Conservation (phyloP, 2,797 vertebrate species). For the Eulemur rubriventer region DNA sequence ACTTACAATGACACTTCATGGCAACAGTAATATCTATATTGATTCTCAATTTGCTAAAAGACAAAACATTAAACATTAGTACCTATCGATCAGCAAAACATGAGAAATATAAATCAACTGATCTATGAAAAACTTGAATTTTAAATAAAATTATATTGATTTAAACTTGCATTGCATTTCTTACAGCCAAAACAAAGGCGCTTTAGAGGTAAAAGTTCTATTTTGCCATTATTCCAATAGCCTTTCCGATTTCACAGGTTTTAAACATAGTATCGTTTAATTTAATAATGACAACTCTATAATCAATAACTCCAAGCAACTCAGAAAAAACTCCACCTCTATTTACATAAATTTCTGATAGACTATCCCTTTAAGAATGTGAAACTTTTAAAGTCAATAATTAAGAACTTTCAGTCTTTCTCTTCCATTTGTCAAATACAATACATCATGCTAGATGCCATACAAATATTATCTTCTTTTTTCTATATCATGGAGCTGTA, state of each 20-base stretch:
- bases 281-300: not conserved
- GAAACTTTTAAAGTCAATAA: slow-evolving; percentile 44
- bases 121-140: slow-evolving; percentile 10
- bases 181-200: slow-evolving; percentile 25
- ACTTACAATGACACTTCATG: slow-evolving; percentile 99
- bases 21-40: slow-evolving; percentile 99
- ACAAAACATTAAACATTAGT: slow-evolving; percentile 65
- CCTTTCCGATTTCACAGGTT: slow-evolving; percentile 4
- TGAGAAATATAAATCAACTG: not conserved
- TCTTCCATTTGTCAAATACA: not conserved
- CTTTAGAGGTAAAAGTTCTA: slow-evolving; percentile 7
- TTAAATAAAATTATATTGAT: not conserved
- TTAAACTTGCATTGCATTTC: not conserved
- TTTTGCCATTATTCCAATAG: slow-evolving; percentile 40
- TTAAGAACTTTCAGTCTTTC: not conserved
- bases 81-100: not conserved
- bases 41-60: slow-evolving; percentile 95
- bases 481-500: not conserved
- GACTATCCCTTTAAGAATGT: not conserved
- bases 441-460: not conserved
- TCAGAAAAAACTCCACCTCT: slow-evolving; percentile 22
- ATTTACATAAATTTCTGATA: not conserved
- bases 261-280: not conserved
- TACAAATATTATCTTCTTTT: not conserved
- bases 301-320: not conserved